Base-by-base conservation (phyloP, 2,888 invertebrate genomes). In the Athalia circularis region DNA sequence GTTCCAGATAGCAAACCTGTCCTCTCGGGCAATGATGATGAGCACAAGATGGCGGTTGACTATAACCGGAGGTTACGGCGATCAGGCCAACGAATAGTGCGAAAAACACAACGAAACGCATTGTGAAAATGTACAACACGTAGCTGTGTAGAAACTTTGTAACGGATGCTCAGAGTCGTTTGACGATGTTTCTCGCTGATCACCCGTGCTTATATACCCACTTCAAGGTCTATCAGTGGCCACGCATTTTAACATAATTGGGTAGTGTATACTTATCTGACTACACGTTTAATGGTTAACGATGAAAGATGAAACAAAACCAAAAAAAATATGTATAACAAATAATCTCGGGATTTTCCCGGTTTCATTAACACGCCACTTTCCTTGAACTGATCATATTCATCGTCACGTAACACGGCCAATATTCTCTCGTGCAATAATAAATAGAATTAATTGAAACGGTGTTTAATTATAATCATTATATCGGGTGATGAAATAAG, bases 41-140 rank as follows among this genome's bases (percentile, higher is more conserved):
- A n/a, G 5, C 29, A 47, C 68, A 68, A 3, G 6, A 3, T 47
- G 64, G 11, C 13, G 6, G 8, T n/a, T 2, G 6, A 4, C n/a
- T 11, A 5, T 6, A 6, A 43, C 68, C 54, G 11, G 50, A 5
- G 13, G 7, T 54, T n/a, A 52, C 6, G 43, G 52, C 54, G 13
- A 59, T 59, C 47, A 72, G 59, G 47, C 57, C 59, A 59, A 72
- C n/a, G 57, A 72, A 45, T 45, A 72, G 57, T n/a, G 52, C 72
- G 13, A 59, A 7, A 7, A 57, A 45, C 47, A 57, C 13, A 11
- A 13, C 45, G 59, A 47, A 72, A 47, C 72, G 72, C 72, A 72
- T 72, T 8, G 59, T 59, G 9, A 15, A 43, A 48, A 7, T 29
- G 45, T 59, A 13, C 45, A 29, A 29, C 29, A 29, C n/a, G n/a